These are phyloP conservation scores for Danio rerio DNA, from an alignment of 2,113 vertebrate genomes.

Conservation along the genomic window GRCz12tu NC_133182.1:25908001-25908500, in stretches of 20 bases:
- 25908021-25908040: conserved; percentile 41
- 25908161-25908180: conserved; percentile 48
- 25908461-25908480: conserved; percentile 26
- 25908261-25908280: conserved; percentile 38
- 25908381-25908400: conserved; percentile 45
- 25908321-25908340: conserved; percentile 43
- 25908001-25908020: conserved; percentile 31
- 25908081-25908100: conserved; percentile 26
- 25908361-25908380: conserved; percentile 37
- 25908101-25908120: conserved; percentile 43
- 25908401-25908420: conserved; percentile 49
- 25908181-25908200: conserved; percentile 54
- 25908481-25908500: conserved; percentile 54
- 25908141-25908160: conserved; percentile 47
- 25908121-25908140: conserved; percentile 58
- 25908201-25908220: conserved; percentile 41
- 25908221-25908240: conserved; percentile 38
- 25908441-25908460: conserved; percentile 39
- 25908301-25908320: conserved; percentile 47
- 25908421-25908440: conserved; percentile 51
- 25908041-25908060: conserved; percentile 41
- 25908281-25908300: conserved; percentile 45
- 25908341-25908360: conserved; percentile 35
- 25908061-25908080: conserved; percentile 7
- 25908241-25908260: conserved; percentile 34